Evolutionary conservation across 2,888 invertebrate species (phyloP).

Genomic region (Ptychoptera albimana): DNA sequence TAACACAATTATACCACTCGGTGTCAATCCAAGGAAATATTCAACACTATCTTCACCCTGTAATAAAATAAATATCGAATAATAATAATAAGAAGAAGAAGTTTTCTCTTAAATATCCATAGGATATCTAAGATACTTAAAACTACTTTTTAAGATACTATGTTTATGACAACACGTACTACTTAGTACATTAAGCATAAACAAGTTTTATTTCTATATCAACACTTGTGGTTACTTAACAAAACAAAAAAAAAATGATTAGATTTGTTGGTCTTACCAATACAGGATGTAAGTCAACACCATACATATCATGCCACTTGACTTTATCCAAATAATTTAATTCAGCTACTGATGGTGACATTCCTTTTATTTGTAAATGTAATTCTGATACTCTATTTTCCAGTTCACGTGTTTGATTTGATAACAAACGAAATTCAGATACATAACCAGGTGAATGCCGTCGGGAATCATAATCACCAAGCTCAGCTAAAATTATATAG

Average conservation of each 20-base stretch:
- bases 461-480: conserved; percentile 85
- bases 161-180: too few relatives aligned
- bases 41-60: conserved; percentile 94
- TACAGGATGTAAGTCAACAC: conserved; percentile 92
- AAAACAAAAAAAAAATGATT: background rate
- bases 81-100: conserved; percentile 9
- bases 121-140: too few relatives aligned
- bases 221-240: background rate
- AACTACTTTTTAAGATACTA: too few relatives aligned
- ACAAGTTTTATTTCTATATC: background rate
- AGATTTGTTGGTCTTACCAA: conserved; percentile 45
- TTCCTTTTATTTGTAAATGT: conserved; percentile 63
- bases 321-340: conserved; percentile 91
- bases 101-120: too few relatives aligned
- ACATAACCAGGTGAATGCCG: conserved; percentile 82
- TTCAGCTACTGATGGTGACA: conserved; percentile 74
- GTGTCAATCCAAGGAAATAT: conserved; percentile 89
- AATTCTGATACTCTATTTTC: conserved; percentile 76
- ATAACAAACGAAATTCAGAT: conserved; percentile 83
- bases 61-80: conserved; percentile 14
- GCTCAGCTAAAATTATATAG: conserved; percentile 54
- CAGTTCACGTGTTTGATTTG: conserved; percentile 82
- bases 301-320: conserved; percentile 98
- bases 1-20: conserved; percentile 86
- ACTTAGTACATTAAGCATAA: too few relatives aligned